Base-by-base conservation (phyloP, 2,797 vertebrate species). In the Lepus oiostolus region DNA sequence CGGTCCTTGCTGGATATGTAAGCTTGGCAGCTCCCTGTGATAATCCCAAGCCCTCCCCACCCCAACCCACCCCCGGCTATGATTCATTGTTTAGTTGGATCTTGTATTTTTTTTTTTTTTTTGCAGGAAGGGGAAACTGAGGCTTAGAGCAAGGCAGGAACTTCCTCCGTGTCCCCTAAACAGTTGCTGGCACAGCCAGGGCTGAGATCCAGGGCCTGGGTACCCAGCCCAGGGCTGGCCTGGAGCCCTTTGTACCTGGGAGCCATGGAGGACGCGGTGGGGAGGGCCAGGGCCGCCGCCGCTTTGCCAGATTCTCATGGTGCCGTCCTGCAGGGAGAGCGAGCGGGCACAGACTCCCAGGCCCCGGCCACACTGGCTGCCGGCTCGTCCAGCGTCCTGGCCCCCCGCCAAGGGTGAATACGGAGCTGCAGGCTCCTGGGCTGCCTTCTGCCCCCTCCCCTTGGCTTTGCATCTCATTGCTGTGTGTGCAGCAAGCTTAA, bases 381-480 rank as follows among this genome's bases (percentile, higher is more conserved):
- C 0, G 47, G 92, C 92, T 93, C 82, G 76, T 94, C 93, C 88
- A 88, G 90, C 90, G 71, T 71, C 63, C 80, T 96, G 96, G 96
- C 93, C 4, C 12, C 5, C n/a, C 21, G 95, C 96, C 93, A 54
- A 50, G 72, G 68, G 77, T 50, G 94, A 89, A 95, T 92, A 85
- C 47, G 11, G 96, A 96, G 91, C 96, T 52, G 58, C 86, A 67
- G 91, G 50, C 89, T 88, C 52, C 93, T 65, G 91, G 50, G 77
- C 32, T 47, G 38, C 89, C 65, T 86, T 84, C 83, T 30, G 32
- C 65, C 90, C 85, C 90, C 90, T 94, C 90, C 93, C 82, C 83
- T 85, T 32, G 85, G 79, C 92, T 79, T 71, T 96, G 96, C 97
- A 92, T 90, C 95, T 97, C 96, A 87, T 94, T 90, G 92, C 95